Conservation (phyloP, 2,797 vertebrate species). For the Heteromormyrus szaboi region DNA sequence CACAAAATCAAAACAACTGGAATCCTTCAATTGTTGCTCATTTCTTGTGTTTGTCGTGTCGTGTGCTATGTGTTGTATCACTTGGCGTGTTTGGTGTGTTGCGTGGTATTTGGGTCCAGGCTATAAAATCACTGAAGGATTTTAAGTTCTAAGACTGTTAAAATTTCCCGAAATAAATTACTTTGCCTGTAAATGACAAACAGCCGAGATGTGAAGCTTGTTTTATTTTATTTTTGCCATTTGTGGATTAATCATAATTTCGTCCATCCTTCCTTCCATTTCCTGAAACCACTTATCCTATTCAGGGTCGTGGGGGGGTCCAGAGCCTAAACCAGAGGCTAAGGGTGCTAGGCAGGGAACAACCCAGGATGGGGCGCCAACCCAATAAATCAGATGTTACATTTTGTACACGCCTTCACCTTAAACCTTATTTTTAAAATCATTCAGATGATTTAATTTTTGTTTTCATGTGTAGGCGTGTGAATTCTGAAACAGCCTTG, state of each 20-base stretch:
- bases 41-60: neutral
- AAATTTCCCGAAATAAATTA: neutral
- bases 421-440: neutral
- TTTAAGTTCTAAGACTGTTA: neutral
- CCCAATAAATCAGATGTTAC: neutral
- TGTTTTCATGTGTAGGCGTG: neutral
- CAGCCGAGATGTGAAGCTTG: neutral
- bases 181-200: neutral
- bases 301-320: neutral
- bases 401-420: neutral
- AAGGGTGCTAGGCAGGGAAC: neutral
- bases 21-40: neutral
- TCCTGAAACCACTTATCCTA: neutral
- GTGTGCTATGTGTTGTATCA: neutral
- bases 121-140: constrained; percentile 7
- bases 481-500: neutral
- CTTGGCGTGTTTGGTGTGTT: neutral
- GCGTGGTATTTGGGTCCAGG: neutral
- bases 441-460: neutral
- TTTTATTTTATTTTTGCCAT: neutral
- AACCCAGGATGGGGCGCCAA: neutral
- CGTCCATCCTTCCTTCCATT: neutral
- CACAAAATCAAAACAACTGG: neutral
- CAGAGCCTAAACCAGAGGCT: neutral
- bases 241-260: neutral